These are phyloP conservation scores for Ceratoteleas bidentatus DNA, from an alignment of 1,140 invertebrate species.

Conservation along the genomic window DNA sequence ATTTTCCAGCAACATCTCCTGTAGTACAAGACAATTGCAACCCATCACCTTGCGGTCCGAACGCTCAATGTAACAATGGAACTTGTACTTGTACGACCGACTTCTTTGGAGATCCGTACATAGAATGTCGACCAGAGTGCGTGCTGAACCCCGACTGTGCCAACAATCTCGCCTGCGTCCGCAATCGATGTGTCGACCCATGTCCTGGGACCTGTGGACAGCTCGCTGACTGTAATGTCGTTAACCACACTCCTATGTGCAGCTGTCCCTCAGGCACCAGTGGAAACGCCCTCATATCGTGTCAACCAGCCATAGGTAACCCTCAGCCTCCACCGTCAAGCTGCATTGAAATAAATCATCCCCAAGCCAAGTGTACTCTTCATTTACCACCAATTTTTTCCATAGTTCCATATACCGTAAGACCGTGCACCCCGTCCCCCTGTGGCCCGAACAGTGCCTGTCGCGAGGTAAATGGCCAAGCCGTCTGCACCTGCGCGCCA, in stretches of 20 bases:
- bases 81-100: conserved; percentile 79
- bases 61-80: conserved; percentile 82
- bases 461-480: conserved; percentile 83
- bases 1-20: conserved; percentile 9
- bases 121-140: conserved; percentile 86
- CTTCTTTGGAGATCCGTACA: conserved; percentile 79
- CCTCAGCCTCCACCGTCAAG: not conserved
- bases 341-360: not conserved
- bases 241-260: conserved; percentile 87
- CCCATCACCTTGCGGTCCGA: conserved; percentile 79
- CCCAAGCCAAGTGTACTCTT: not conserved
- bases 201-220: conserved; percentile 86
- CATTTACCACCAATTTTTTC: conserved; percentile 3
- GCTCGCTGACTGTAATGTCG: conserved; percentile 85
- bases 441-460: conserved; percentile 89
- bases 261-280: conserved; percentile 74
- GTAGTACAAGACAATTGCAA: conserved; percentile 9
- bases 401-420: conserved; percentile 65
- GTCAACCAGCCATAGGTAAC: conserved; percentile 77
- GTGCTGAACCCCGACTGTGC: conserved; percentile 84
- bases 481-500: conserved; percentile 84
- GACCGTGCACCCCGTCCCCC: conserved; percentile 86
- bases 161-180: conserved; percentile 82
- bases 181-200: conserved; percentile 86
- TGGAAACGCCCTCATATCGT: conserved; percentile 2